Base-by-base conservation (phyloP, 2,888 invertebrate species). In the Lydus trimaculatus region DNA sequence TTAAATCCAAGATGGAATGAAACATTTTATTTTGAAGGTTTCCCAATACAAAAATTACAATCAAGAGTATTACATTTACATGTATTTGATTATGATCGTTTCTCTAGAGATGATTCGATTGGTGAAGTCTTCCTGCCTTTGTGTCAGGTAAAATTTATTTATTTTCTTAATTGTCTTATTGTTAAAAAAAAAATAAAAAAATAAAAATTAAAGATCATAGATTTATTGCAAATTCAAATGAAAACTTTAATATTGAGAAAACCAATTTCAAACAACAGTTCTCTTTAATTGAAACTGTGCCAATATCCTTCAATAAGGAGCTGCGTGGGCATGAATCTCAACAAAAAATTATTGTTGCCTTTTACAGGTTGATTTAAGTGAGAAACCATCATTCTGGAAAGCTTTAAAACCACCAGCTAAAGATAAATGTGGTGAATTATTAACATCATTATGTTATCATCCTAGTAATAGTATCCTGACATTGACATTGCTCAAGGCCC, bases 361-460 rank as follows among this genome's bases (percentile, higher is more conserved):
- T 58, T 86, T 87, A 25, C 86, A 95, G 95, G 95, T 96, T 80
- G 96, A 96, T 82, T 88, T 96, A 74, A 95, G 95, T 79, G 94
- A 95, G 86, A 96, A 96, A 84, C 96, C 96, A 8, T 92, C 94
- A n/a, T 96, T 96, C 87, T 96, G 96, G 96, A 96, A 96, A 84
- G 94, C 96, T 0, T 87, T 96, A 69, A 95, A 96, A 84, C 96
- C 96, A 0, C 95, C 96, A 68, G 94, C 95, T 17, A 96, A 96
- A 86, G 95, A 96, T 86, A 96, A 96, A 84, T 96, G 96, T 80
- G 96, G 96, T 0, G 96, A 97, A 84, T 89, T 97, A 65, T 89
- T 98, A 72, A 93, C 97, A 61, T 97, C 97, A 5, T 89, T 98
- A 60, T 97, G 97, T 87, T 98, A 98, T 87, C 97, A 97, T 81